Evolutionary conservation across 2,797 vertebrate species (phyloP).

Genomic region (Rhynchonycteris naso): DNA sequence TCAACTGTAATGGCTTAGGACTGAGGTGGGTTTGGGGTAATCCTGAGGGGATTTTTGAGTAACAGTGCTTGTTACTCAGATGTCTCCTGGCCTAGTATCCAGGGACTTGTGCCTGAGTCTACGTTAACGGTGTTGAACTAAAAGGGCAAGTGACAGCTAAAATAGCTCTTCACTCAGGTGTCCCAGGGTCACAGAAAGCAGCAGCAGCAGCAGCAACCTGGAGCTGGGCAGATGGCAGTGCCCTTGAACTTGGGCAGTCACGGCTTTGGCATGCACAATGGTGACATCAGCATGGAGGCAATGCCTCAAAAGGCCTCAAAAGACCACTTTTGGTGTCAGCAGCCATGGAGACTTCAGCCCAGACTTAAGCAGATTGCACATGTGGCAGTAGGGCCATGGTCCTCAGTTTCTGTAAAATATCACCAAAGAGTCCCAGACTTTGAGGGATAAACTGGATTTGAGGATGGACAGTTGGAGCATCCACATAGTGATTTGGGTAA

Average conservation of each 20-base stretch:
- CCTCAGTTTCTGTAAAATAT: neutral
- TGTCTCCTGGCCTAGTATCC: neutral
- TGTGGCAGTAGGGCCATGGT: rapidly evolving
- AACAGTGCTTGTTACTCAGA: neutral
- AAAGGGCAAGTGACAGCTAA: neutral
- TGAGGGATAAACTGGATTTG: neutral
- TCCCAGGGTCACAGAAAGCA: neutral
- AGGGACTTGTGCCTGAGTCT: neutral
- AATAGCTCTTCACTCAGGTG: neutral
- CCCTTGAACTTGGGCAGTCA: neutral
- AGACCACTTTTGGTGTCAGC: neutral
- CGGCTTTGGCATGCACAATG: neutral
- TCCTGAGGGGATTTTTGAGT: neutral
- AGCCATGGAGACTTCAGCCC: neutral
- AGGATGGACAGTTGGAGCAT: neutral
- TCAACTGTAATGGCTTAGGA: neutral
- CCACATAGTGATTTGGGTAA: neutral
- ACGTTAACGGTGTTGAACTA: neutral
- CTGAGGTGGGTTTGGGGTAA: neutral
- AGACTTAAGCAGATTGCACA: rapidly evolving
- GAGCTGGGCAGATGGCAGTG: neutral
- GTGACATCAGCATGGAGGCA: no score
- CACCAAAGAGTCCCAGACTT: neutral
- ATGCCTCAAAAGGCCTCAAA: neutral
- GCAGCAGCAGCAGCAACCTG: neutral